Conservation (phyloP, 2,797 vertebrate species). For the Pseudopleuronectes americanus region DNA sequence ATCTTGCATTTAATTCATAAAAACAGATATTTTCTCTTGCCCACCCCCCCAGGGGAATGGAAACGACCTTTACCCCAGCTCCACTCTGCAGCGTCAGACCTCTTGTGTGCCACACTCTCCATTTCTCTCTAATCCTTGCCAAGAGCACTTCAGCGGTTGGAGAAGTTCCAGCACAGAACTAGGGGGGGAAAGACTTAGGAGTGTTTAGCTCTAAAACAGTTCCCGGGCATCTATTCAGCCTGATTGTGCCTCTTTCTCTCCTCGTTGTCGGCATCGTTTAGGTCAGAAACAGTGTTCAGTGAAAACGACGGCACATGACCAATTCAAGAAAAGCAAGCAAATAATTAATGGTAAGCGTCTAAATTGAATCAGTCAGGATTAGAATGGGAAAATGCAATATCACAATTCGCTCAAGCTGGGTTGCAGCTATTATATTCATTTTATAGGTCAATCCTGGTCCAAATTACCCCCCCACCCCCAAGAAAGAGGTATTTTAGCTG, state of each 20-base stretch:
- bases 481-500: conserved; percentile 1
- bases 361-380: conserved; percentile 12
- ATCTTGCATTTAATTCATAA: too few species aligned
- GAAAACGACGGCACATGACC: background rate
- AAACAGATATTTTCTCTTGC: background rate
- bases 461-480: background rate
- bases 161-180: conserved; percentile 35
- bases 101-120: conserved; percentile 32
- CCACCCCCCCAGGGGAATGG: background rate
- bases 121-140: conserved; percentile 33
- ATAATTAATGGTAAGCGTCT: conserved; percentile 3
- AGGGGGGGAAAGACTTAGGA: conserved; percentile 22
- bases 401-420: background rate
- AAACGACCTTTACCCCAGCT: conserved; percentile 35
- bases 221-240: conserved; percentile 30
- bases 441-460: background rate
- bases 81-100: conserved; percentile 12
- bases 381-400: conserved; percentile 9
- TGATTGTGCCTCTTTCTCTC: conserved; percentile 27
- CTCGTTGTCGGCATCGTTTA: conserved; percentile 18
- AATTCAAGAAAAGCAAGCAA: background rate
- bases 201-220: conserved; percentile 30
- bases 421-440: background rate
- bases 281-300: conserved; percentile 20
- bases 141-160: conserved; percentile 41